Evolutionary conservation across 2,888 invertebrate species (phyloP).

Genomic region (Parasteatoda lunata): DNA sequence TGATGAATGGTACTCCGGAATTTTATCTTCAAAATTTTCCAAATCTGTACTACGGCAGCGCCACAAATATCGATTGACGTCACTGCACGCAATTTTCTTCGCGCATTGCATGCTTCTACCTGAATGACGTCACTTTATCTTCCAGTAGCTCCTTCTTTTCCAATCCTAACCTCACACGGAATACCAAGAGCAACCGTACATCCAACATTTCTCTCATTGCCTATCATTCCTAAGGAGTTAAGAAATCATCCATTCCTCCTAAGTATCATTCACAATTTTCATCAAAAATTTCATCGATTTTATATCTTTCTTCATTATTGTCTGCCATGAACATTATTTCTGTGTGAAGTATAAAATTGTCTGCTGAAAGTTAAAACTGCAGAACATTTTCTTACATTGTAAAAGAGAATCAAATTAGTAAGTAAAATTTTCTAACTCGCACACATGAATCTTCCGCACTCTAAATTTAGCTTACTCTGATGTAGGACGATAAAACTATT

Average conservation of each 20-base stretch:
- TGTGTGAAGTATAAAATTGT: too few relatives aligned
- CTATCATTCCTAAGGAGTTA: neutral
- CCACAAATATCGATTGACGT: conserved; percentile 62
- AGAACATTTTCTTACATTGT: neutral
- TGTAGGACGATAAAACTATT: too few relatives aligned
- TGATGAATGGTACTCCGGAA: neutral
- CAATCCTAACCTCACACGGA: conserved; percentile 40
- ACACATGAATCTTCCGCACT: neutral
- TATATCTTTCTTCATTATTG: too few relatives aligned
- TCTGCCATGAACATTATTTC: too few relatives aligned
- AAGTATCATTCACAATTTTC: neutral
- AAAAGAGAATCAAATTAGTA: neutral
- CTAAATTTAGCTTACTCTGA: neutral
- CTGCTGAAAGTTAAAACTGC: neutral
- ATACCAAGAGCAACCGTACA: conserved; percentile 13
- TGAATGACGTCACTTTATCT: conserved; percentile 32
- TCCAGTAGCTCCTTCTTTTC: conserved; percentile 21
- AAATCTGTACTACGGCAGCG: conserved; percentile 30
- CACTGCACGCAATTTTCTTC: conserved; percentile 47
- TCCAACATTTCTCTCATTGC: neutral
- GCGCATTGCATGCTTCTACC: conserved; percentile 31
- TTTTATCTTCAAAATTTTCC: neutral
- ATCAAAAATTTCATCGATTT: too few relatives aligned
- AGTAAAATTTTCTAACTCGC: neutral
- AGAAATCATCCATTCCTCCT: neutral